phyloP scores from a whole-genome alignment of 2,113 vertebrate genomes.

The Ahaetulla prasina region DNA sequence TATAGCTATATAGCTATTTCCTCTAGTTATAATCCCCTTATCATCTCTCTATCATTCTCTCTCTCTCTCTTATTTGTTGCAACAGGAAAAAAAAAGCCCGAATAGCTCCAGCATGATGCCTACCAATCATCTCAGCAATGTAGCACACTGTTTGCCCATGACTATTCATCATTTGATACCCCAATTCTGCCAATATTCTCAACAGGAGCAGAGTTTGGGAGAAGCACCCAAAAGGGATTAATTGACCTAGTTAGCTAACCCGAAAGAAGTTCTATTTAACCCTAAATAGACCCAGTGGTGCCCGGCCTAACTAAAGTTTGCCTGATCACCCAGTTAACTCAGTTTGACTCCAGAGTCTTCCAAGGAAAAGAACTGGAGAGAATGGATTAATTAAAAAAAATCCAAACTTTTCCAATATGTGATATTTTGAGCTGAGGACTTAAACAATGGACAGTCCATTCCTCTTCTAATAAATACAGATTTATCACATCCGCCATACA shows the following conservation, averaged over 20 bases:
- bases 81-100: not conserved
- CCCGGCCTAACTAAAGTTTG: not conserved
- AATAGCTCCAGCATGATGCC: not conserved
- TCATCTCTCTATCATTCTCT: too few species aligned
- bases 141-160: not conserved
- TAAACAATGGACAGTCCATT: not conserved
- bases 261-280: not conserved
- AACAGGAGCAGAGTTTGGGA: not conserved
- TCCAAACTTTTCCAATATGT: not conserved
- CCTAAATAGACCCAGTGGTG: not conserved
- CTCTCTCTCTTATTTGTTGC: too few species aligned
- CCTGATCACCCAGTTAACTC: not conserved
- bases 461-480: slow-evolving; percentile 17
- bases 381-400: not conserved
- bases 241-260: not conserved
- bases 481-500: not conserved
- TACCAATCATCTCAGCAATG: too few species aligned
- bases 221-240: not conserved
- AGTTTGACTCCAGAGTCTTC: not conserved
- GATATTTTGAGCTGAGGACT: not conserved
- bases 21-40: too few species aligned
- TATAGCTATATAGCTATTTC: too few species aligned
- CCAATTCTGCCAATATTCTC: not conserved
- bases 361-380: not conserved
- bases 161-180: not conserved